Evolutionary conservation across 1,140 invertebrate species (phyloP).

Genomic region (Liolophura sinensis): DNA sequence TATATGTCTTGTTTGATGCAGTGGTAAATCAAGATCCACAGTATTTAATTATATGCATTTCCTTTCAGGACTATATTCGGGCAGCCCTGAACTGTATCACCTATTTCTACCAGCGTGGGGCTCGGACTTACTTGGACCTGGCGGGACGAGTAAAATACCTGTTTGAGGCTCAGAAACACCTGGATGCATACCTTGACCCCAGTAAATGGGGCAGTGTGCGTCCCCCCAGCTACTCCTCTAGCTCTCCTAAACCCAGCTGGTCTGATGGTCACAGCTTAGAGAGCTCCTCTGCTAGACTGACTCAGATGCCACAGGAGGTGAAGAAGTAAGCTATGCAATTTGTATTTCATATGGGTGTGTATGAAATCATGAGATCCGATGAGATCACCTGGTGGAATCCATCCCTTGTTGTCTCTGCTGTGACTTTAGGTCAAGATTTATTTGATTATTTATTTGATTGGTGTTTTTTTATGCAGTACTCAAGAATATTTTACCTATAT

Average conservation of each 20-base stretch:
- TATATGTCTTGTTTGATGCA: too few relatives aligned
- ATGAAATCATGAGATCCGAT: too few relatives aligned
- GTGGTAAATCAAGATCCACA: too few relatives aligned
- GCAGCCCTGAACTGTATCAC: slow-evolving; percentile 56
- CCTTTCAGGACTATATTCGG: slow-evolving; percentile 53
- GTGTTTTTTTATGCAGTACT: too few relatives aligned
- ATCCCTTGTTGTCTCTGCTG: too few relatives aligned
- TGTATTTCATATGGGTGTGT: background rate
- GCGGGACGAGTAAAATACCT: slow-evolving; percentile 38
- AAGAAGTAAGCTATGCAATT: slow-evolving; percentile 34
- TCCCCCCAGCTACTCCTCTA: slow-evolving; percentile 21
- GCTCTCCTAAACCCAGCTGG: background rate
- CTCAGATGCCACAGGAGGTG: slow-evolving; percentile 41
- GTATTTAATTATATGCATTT: background rate
- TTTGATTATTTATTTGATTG: too few relatives aligned
- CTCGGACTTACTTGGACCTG: slow-evolving; percentile 48
- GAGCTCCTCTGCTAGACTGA: slow-evolving; percentile 28
- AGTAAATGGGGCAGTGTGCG: slow-evolving; percentile 45
- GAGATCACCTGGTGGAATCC: too few relatives aligned
- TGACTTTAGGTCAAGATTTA: too few relatives aligned
- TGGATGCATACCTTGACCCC: slow-evolving; percentile 52
- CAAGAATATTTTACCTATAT: too few relatives aligned
- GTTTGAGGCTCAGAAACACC: slow-evolving; percentile 50
- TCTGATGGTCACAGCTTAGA: slow-evolving; percentile 9
- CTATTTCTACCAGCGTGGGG: slow-evolving; percentile 50